Evolutionary conservation across 2,113 vertebrate genomes (phyloP).

Genomic region (Chloropsis hardwickii): DNA sequence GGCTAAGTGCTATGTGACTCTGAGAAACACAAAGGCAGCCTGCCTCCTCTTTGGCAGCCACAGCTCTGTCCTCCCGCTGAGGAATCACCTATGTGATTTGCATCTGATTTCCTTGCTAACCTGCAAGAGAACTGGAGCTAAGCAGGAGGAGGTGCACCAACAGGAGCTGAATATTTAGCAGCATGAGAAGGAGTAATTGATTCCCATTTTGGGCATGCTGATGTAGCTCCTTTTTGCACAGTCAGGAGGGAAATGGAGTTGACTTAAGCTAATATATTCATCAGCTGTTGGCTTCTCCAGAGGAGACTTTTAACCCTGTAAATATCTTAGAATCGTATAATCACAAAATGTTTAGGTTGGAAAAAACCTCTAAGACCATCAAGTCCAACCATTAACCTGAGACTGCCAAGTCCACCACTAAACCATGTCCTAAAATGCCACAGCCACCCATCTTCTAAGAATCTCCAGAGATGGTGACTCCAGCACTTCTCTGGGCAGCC

Average conservation of each 20-base stretch:
- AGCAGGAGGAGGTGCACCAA: constrained; percentile 8
- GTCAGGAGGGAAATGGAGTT: background rate
- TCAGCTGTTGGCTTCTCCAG: background rate
- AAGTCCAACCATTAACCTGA: background rate
- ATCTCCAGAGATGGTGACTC: background rate
- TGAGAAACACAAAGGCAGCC: background rate
- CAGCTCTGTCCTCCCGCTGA: background rate
- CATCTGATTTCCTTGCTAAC: constrained; percentile 45
- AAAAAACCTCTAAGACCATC: background rate
- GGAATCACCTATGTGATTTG: constrained; percentile 46
- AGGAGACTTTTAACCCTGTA: background rate
- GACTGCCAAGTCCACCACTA: background rate
- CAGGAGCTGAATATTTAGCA: constrained; percentile 21
- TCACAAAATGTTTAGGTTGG: background rate
- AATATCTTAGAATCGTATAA: background rate
- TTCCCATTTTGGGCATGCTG: background rate
- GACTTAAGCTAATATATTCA: background rate
- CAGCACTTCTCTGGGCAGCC: background rate
- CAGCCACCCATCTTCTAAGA: background rate
- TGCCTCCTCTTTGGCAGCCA: constrained; percentile 36
- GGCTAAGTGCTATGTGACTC: constrained; percentile 8
- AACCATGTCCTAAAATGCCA: background rate
- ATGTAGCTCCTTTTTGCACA: background rate
- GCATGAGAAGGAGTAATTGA: background rate
- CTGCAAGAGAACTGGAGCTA: background rate